Evolutionary conservation across 92 coral and sea anemone genomes (phyloP).

Genomic region (Montipora capitata): DNA sequence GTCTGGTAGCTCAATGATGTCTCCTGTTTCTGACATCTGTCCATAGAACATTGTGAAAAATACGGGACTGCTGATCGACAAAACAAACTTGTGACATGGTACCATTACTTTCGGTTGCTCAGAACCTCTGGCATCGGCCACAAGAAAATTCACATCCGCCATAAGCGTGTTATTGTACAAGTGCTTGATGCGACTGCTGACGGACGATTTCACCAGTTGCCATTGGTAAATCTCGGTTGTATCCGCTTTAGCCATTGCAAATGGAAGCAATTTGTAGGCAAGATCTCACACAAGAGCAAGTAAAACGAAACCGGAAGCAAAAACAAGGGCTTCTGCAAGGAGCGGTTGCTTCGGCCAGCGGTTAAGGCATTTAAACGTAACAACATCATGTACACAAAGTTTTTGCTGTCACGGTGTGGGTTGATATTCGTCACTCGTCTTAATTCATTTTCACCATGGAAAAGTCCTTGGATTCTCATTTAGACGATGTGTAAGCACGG

Average conservation of each 20-base stretch:
- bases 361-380: neutral
- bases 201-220: slow-evolving; percentile 19
- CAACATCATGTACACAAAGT: neutral
- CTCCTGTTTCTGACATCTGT: slow-evolving; percentile 34
- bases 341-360: neutral
- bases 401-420: neutral
- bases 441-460: slow-evolving; percentile 58
- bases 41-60: slow-evolving; percentile 75
- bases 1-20: slow-evolving; percentile 64
- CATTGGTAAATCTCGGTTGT: neutral
- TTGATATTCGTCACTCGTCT: neutral
- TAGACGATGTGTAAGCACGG: slow-evolving; percentile 85
- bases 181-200: slow-evolving; percentile 26
- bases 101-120: neutral
- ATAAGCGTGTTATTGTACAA: slow-evolving; percentile 22
- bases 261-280: neutral
- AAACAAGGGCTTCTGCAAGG: neutral
- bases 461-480: slow-evolving; percentile 80
- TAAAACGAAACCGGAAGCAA: neutral
- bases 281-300: too few relatives aligned
- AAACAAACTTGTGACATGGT: slow-evolving; percentile 63
- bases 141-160: slow-evolving; percentile 17
- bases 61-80: slow-evolving; percentile 71
- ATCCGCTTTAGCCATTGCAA: slow-evolving; percentile 11
- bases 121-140: neutral